Evolutionary conservation across 2,113 vertebrate genomes (phyloP), one percentile per base, ranked within the genome.

Genomic region (Paralichthys olivaceus): DNA sequence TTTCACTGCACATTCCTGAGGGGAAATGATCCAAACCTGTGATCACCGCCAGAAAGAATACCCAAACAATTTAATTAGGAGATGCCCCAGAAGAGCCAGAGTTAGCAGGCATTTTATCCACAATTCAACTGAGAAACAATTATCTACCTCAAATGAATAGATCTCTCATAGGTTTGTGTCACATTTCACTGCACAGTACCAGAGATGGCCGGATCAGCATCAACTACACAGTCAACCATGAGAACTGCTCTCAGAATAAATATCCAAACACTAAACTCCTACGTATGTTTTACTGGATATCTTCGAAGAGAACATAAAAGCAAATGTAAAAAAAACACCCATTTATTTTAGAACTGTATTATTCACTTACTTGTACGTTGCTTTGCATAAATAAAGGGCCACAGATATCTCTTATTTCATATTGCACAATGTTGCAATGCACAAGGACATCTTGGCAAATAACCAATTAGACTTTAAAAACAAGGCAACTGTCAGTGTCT

Each of bases 81-180:
- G 32, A 80, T 53, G 43, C 45, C 76, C 51, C 67, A 56, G 58
- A 63, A 54, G 66, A 85, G 79, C 57, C 55, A 54, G 20, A 57
- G 71, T 69, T 68, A 67, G 58, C n/a, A 26, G 66, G 25, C 56
- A 43, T 81, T 80, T 79, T 71, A 81, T 54, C 71, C 57, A 53
- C 66, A 78, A 77, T 76, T 80, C 73, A 58, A n/a, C 60, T 51
- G 79, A 37, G 63, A 79, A 56, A 55, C 56, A 63, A 75, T 75
- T 69, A 66, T 75, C 56, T 32, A 29, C 70, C 57, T 69, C 69
- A 77, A 75, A 89, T 87, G 43, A 89, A 80, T 78, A 59, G 72
- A 68, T 29, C 45, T 60, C 34, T 65, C 57, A 40, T 70, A 11
- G 57, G 60, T 64, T 75, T 67, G 51, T 73, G 83, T 90, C 70